phyloP scores from a whole-genome alignment of 2,113 vertebrate genomes.

The Leptosomus discolor region DNA sequence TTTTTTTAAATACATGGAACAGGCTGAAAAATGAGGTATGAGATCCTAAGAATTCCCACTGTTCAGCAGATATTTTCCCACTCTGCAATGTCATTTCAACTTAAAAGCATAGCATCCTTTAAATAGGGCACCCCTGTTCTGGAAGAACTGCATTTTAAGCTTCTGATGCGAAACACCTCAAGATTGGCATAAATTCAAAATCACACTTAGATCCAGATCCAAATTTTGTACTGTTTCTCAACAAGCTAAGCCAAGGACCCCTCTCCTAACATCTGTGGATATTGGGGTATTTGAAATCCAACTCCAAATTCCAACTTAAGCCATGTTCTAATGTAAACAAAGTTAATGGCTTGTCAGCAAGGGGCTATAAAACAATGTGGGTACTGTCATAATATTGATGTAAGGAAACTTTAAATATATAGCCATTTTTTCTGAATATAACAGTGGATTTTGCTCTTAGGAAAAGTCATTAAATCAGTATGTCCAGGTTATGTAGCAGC shows the following conservation, averaged over 20 bases:
- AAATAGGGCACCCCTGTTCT: background rate
- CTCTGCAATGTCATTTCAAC: background rate
- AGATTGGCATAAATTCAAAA: background rate
- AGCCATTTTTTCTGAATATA: constrained; percentile 52
- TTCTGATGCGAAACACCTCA: constrained; percentile 23
- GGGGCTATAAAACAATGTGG: constrained; percentile 61
- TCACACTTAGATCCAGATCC: background rate
- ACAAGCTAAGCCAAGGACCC: background rate
- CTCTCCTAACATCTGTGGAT: constrained; percentile 38
- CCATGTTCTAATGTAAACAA: constrained; percentile 44
- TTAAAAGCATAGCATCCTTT: background rate
- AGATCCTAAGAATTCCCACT: background rate
- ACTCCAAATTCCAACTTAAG: constrained; percentile 53
- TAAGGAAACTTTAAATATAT: constrained; percentile 57
- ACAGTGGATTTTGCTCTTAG: constrained; percentile 46
- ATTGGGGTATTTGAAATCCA: constrained; percentile 57
- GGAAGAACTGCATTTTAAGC: background rate
- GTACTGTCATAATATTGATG: constrained; percentile 66
- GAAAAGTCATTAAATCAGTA: constrained; percentile 57
- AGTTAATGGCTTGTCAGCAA: constrained; percentile 64
- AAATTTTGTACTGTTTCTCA: constrained; percentile 3
- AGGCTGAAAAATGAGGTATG: background rate
- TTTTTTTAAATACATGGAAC: background rate
- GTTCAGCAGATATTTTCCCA: background rate
- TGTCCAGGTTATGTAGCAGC: constrained; percentile 48